Evolutionary conservation across 2,888 invertebrate species (phyloP).

Genomic region (Gari tellinella): DNA sequence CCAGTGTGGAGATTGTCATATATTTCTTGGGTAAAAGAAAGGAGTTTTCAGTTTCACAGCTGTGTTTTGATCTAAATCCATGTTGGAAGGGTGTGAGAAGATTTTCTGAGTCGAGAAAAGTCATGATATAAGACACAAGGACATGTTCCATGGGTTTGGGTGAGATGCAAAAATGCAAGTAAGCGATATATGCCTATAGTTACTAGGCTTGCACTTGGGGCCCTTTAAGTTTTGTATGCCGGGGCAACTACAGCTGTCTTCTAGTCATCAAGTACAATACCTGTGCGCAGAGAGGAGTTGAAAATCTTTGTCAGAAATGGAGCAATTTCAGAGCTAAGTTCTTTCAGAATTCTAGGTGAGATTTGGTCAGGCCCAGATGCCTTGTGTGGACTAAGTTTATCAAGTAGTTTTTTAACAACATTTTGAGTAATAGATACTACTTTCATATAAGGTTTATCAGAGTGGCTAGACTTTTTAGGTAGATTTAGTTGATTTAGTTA

Average conservation of each 20-base stretch:
- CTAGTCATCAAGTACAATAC: neutral
- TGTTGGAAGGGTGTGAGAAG: slow-evolving; percentile 5
- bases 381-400: no score
- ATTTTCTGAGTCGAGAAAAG: neutral
- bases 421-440: no score
- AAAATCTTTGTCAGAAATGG: neutral
- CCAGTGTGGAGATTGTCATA: slow-evolving; percentile 18
- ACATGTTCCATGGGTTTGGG: no score
- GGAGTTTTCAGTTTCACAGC: slow-evolving; percentile 32
- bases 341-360: no score
- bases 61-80: slow-evolving; percentile 7
- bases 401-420: no score
- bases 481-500: no score
- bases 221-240: slow-evolving; percentile 3
- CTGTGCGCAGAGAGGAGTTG: neutral
- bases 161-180: no score
- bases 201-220: neutral
- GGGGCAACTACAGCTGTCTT: slow-evolving; percentile 1
- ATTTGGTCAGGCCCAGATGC: neutral
- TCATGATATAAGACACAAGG: no score
- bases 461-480: no score
- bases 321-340: neutral
- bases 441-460: no score
- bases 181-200: no score
- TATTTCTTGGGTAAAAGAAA: slow-evolving; percentile 29